These are phyloP conservation scores for Sebastes matsubarae DNA, from an alignment of 2,797 vertebrate species.

Conservation along the genomic window DNA sequence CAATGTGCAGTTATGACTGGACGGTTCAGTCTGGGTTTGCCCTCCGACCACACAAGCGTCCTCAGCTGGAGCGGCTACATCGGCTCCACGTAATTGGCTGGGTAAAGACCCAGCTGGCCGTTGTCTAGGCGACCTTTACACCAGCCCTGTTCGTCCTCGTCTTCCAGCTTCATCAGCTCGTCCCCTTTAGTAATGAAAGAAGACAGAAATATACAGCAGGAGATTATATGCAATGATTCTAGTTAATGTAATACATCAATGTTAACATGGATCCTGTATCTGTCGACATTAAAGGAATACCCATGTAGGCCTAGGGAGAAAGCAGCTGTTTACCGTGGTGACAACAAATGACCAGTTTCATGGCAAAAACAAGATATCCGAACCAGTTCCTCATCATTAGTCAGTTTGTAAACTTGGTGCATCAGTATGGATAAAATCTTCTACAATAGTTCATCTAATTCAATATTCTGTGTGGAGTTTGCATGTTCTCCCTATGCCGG, in stretches of 20 bases:
- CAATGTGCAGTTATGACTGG: conserved; percentile 82
- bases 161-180: conserved; percentile 94
- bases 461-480: background rate
- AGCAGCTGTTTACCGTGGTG: background rate
- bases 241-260: background rate
- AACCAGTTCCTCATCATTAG: background rate
- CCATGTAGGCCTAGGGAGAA: background rate
- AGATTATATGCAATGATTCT: background rate
- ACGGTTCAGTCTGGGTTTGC: conserved; percentile 85
- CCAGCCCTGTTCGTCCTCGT: conserved; percentile 98
- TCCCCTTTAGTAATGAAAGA: conserved; percentile 83
- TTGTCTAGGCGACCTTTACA: conserved; percentile 95
- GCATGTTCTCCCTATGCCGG: background rate
- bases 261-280: background rate
- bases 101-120: conserved; percentile 93
- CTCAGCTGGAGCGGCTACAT: conserved; percentile 78
- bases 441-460: background rate
- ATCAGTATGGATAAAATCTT: background rate
- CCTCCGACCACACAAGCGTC: conserved; percentile 67
- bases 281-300: background rate
- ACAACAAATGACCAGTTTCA: background rate
- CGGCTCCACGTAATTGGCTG: conserved; percentile 95
- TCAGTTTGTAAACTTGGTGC: background rate
- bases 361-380: background rate
- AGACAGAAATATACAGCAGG: conserved; percentile 11